A percentile compares a stretch with the other conserved stretches of the same genome.
phyloP scores from a whole-genome alignment of 2,113 vertebrate genomes.

The Enhydra lutris region DNA sequence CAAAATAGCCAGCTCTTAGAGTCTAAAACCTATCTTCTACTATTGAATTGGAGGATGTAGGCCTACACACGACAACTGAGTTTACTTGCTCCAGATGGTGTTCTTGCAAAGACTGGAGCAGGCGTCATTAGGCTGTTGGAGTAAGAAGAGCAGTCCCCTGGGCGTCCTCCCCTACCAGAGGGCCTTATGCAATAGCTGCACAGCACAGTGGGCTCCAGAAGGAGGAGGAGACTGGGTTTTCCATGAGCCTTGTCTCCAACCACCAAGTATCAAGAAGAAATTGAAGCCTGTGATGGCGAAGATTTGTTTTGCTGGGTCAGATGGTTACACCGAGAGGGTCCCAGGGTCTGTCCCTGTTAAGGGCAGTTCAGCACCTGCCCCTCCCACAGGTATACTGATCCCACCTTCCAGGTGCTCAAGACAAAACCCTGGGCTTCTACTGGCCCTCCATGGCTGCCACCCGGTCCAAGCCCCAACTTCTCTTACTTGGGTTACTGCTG shows the following conservation, averaged over 20 bases:
- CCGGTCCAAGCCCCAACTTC: background rate
- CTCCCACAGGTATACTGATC: background rate
- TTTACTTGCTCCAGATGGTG: background rate
- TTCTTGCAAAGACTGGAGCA: background rate
- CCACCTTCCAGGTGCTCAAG: background rate
- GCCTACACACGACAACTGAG: background rate
- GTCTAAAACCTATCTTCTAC: background rate
- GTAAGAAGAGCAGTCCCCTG: background rate
- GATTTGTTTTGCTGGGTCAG: background rate
- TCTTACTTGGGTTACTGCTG: fast-evolving
- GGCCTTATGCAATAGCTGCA: fast-evolving
- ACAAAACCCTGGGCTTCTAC: background rate
- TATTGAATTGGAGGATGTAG: background rate
- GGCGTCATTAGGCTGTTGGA: background rate
- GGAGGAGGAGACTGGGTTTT: background rate
- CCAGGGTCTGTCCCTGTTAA: background rate
- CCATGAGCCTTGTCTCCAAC: background rate
- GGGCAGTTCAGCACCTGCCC: too few relatives aligned
- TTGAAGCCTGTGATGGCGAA: background rate
- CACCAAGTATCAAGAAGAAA: background rate
- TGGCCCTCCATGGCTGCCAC: fast-evolving
- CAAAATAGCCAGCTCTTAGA: background rate
- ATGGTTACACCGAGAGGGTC: background rate
- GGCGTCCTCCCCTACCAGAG: fast-evolving
- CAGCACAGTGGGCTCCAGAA: fast-evolving